Conservation (phyloP, 2,113 vertebrate genomes). For the Pseudorhombus dupliciocellatus region DNA sequence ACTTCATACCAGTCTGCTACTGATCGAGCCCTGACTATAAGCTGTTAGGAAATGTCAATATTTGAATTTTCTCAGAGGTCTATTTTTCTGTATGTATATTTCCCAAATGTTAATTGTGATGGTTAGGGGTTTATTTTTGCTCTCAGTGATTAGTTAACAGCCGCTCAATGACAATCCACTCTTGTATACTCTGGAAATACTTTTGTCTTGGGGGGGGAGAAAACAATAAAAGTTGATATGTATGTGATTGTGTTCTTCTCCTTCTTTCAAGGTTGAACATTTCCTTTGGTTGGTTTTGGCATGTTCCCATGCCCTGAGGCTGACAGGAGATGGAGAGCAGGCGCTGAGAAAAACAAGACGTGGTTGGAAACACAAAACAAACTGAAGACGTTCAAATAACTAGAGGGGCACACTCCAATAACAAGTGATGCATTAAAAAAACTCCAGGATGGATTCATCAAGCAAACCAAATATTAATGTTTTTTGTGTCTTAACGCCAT, state of each 20-base stretch:
- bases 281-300: not conserved
- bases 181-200: conserved; percentile 61
- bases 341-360: not conserved
- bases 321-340: not conserved
- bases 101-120: conserved; percentile 62
- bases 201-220: conserved; percentile 25
- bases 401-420: no score
- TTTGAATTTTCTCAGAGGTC: conserved; percentile 68
- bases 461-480: no score
- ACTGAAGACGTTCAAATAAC: no score
- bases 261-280: not conserved
- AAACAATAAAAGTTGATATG: conserved; percentile 63
- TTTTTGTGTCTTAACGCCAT: no score
- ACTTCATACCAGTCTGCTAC: conserved; percentile 48
- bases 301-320: not conserved
- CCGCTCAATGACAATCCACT: conserved; percentile 57
- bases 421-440: no score
- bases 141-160: conserved; percentile 55
- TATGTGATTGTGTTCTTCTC: conserved; percentile 6
- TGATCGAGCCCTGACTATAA: conserved; percentile 65
- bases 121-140: conserved; percentile 57
- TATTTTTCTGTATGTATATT: conserved; percentile 74
- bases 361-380: no score
- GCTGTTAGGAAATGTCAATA: conserved; percentile 66
- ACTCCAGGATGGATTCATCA: no score